Conservation (phyloP, 2,797 vertebrate genomes). For the Oreortyx pictus region DNA sequence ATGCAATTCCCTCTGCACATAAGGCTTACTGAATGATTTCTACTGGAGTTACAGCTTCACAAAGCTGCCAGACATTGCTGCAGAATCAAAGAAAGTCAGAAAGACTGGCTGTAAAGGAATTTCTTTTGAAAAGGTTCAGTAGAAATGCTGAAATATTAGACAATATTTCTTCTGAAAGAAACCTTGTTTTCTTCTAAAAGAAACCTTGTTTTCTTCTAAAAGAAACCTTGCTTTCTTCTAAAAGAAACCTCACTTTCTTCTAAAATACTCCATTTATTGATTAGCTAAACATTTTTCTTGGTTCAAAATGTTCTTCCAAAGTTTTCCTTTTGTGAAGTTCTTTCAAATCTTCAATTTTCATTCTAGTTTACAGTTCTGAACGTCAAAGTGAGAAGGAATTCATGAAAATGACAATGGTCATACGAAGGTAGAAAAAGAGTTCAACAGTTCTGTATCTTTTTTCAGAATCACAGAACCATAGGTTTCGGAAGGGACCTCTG, state of each 20-base stretch:
- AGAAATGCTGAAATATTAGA: background rate
- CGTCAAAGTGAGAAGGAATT: background rate
- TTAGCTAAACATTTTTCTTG: background rate
- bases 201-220: background rate
- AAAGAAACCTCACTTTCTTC: background rate
- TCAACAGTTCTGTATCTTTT: background rate
- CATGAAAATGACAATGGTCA: fast-evolving
- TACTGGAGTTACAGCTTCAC: background rate
- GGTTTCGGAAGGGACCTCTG: too few relatives aligned
- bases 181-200: background rate
- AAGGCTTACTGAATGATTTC: constrained; percentile 15
- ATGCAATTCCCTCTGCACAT: background rate
- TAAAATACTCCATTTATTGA: background rate
- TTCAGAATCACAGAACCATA: too few relatives aligned
- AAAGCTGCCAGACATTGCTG: constrained; percentile 26
- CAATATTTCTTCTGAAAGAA: background rate
- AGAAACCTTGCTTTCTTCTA: background rate
- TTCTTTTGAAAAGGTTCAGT: background rate
- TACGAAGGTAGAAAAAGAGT: background rate
- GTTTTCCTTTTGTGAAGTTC: background rate
- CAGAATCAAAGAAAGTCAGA: background rate
- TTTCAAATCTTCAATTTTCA: background rate
- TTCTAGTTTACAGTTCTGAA: background rate
- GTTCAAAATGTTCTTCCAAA: background rate
- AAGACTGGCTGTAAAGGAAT: background rate